Percentiles rank a stretch among this genome's conserved stretches.
Evolutionary conservation across 2,888 invertebrate species (phyloP).

Genomic region (Germaria angustata): DNA sequence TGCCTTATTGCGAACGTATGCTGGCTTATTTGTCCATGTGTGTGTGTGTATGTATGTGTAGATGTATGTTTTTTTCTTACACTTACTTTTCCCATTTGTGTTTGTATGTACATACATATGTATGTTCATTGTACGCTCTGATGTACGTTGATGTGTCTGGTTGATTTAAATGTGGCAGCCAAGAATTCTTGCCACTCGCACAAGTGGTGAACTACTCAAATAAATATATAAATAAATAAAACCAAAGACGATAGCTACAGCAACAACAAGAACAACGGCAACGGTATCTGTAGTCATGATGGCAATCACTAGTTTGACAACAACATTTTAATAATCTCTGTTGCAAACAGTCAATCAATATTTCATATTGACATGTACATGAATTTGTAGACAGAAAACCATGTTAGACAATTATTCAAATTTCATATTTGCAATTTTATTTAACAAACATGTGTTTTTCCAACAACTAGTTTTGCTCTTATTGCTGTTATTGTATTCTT

Average conservation of each 20-base stretch:
- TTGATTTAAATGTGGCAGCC: slow-evolving; percentile 39
- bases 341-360: slow-evolving; percentile 57
- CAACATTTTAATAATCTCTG: slow-evolving; percentile 54
- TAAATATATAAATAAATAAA: slow-evolving; percentile 50
- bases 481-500: no score
- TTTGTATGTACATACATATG: background rate
- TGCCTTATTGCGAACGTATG: slow-evolving; percentile 37
- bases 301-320: slow-evolving; percentile 34
- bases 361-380: slow-evolving; percentile 36
- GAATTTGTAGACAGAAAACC: background rate
- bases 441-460: slow-evolving; percentile 29
- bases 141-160: slow-evolving; percentile 47
- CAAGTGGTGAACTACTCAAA: slow-evolving; percentile 60
- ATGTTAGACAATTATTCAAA: slow-evolving; percentile 33
- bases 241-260: slow-evolving; percentile 26
- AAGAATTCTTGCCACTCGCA: slow-evolving; percentile 64
- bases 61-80: background rate
- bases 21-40: background rate
- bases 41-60: background rate
- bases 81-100: no score
- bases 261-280: background rate
- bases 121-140: background rate
- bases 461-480: no score
- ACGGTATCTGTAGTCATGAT: background rate
- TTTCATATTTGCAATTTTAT: slow-evolving; percentile 19